These are phyloP conservation scores for Percopsis transmontana DNA, from an alignment of 2,113 vertebrate genomes.

Conservation along the genomic window DNA sequence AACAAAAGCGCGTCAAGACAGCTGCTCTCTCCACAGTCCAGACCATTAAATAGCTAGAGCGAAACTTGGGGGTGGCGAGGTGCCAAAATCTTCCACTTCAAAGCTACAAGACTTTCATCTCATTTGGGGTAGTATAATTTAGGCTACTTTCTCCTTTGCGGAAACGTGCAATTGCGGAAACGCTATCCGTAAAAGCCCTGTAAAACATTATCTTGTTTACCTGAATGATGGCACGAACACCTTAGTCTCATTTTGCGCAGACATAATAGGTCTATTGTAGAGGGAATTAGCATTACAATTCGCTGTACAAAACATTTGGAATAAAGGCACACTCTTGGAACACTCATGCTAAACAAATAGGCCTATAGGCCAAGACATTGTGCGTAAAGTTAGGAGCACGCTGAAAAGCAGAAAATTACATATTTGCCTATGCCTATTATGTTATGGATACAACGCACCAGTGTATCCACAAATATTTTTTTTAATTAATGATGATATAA, in stretches of 20 bases:
- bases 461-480: neutral
- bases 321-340: constrained; percentile 32
- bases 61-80: constrained; percentile 55
- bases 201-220: constrained; percentile 21
- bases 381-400: constrained; percentile 5
- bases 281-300: constrained; percentile 60
- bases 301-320: constrained; percentile 32
- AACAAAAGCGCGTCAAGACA: constrained; percentile 68
- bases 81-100: constrained; percentile 66
- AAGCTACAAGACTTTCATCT: constrained; percentile 53
- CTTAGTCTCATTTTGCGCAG: neutral
- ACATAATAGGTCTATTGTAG: constrained; percentile 35
- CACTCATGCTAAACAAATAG: constrained; percentile 38
- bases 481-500: neutral
- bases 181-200: constrained; percentile 38
- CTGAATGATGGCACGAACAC: constrained; percentile 40
- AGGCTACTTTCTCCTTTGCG: constrained; percentile 19
- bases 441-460: neutral
- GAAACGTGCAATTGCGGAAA: constrained; percentile 42
- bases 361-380: constrained; percentile 32
- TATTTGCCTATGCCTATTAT: neutral
- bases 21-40: constrained; percentile 58
- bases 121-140: constrained; percentile 43
- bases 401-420: neutral
- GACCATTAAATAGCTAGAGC: constrained; percentile 53